Conservation (phyloP, 2,797 vertebrate genomes). For the Onychomys torridus region DNA sequence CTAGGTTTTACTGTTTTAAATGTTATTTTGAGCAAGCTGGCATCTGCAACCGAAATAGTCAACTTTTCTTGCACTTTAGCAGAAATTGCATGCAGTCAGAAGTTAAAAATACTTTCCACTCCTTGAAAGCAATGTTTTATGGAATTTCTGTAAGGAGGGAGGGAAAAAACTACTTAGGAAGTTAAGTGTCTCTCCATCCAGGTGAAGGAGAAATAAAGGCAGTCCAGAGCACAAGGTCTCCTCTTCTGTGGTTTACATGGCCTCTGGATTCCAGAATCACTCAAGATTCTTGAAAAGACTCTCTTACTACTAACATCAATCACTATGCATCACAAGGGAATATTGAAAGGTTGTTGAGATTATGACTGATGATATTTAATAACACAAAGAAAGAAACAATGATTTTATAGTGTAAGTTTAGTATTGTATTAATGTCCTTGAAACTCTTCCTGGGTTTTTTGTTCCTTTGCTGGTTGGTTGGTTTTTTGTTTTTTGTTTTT, state of each 20-base stretch:
- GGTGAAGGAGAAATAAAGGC: not conserved
- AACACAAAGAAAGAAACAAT: not conserved
- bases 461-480: not conserved
- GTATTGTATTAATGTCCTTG: not conserved
- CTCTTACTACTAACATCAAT: not conserved
- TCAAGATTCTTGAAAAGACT: not conserved
- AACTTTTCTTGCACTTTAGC: slow-evolving; percentile 55
- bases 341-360: not conserved
- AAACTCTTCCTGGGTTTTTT: not conserved
- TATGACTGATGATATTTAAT: not conserved
- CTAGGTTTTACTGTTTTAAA: slow-evolving; percentile 60
- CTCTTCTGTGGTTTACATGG: not conserved
- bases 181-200: not conserved
- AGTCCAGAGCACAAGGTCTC: not conserved
- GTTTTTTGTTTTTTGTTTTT: not conserved
- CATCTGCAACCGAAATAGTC: slow-evolving; percentile 52
- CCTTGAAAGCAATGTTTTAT: slow-evolving; percentile 58
- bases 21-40: slow-evolving; percentile 55
- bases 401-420: not conserved
- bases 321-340: not conserved
- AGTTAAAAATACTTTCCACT: slow-evolving; percentile 71
- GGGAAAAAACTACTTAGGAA: not conserved
- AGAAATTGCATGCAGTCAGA: slow-evolving; percentile 60
- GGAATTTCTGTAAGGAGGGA: not conserved
- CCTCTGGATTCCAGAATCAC: not conserved